Conservation (phyloP, 2,888 invertebrate genomes). For the Agriopis leucophaearia region DNA sequence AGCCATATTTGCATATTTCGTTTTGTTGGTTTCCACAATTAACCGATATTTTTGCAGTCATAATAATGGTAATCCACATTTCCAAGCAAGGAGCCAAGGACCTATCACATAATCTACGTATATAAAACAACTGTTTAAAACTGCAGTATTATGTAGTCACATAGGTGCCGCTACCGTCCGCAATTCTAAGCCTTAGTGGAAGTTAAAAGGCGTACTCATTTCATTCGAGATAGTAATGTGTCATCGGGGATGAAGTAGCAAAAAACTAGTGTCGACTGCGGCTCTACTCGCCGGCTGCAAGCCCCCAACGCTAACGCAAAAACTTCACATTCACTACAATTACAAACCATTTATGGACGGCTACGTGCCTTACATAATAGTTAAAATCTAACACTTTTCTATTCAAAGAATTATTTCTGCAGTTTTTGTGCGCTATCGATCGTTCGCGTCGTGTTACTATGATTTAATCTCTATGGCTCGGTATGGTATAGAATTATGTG, state of each 20-base stretch:
- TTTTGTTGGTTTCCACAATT: too few species aligned
- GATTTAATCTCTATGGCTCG: conserved; percentile 20
- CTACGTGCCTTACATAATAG: conserved; percentile 77
- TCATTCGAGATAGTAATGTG: conserved; percentile 61
- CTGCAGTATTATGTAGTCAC: conserved; percentile 42
- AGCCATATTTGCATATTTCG: too few species aligned
- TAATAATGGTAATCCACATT: not conserved
- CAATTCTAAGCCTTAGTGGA: conserved; percentile 36
- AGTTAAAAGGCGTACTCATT: conserved; percentile 47
- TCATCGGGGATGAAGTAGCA: conserved; percentile 75
- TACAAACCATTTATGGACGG: conserved; percentile 80
- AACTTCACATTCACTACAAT: conserved; percentile 77
- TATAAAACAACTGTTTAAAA: conserved; percentile 34
- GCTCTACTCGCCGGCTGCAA: conserved; percentile 68
- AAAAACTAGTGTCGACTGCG: conserved; percentile 78
- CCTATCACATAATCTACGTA: conserved; percentile 14
- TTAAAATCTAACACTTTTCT: conserved; percentile 71
- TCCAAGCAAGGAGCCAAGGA: conserved; percentile 7
- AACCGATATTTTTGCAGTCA: too few species aligned
- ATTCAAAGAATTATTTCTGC: conserved; percentile 55
- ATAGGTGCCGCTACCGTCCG: conserved; percentile 34
- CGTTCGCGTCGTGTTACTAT: conserved; percentile 32
- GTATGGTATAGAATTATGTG: conserved; percentile 17
- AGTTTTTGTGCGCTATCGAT: conserved; percentile 40
- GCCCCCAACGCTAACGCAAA: conserved; percentile 57